phyloP scores from a whole-genome alignment of 2,797 vertebrate genomes.

The Myotis daubentonii region DNA sequence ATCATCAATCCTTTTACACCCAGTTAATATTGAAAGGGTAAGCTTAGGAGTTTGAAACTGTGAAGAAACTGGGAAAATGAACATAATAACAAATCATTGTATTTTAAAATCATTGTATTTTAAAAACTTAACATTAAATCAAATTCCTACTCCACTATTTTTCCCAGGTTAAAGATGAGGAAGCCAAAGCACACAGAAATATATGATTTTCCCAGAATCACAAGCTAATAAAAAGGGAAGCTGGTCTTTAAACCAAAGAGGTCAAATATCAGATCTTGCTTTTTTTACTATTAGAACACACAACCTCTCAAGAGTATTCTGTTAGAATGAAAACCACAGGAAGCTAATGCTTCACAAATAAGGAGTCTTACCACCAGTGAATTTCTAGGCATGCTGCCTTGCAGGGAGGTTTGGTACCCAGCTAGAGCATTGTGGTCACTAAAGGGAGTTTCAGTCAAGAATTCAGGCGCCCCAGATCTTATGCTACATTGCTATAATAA shows the following conservation, averaged over 20 bases:
- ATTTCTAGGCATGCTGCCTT: background rate
- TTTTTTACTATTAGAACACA: background rate
- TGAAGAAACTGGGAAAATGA: background rate
- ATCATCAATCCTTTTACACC: background rate
- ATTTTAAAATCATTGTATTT: background rate
- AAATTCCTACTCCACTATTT: background rate
- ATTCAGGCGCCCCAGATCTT: rapidly evolving
- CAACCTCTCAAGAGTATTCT: background rate
- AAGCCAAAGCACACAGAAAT: background rate
- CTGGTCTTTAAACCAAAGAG: background rate
- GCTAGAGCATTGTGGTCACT: background rate
- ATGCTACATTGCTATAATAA: background rate
- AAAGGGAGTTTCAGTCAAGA: background rate
- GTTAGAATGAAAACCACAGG: background rate
- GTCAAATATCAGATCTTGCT: background rate
- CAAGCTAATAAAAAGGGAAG: background rate
- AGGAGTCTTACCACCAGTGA: background rate
- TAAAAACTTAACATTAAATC: background rate
- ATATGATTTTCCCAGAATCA: background rate
- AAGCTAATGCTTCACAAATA: background rate
- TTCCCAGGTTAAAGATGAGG: background rate
- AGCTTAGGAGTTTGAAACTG: background rate
- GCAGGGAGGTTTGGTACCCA: background rate
- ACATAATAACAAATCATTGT: background rate
- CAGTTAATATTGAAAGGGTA: background rate